These are phyloP conservation scores for Hormaphis cornu DNA, from an alignment of 1,140 invertebrate genomes.

Conservation along the genomic window DNA sequence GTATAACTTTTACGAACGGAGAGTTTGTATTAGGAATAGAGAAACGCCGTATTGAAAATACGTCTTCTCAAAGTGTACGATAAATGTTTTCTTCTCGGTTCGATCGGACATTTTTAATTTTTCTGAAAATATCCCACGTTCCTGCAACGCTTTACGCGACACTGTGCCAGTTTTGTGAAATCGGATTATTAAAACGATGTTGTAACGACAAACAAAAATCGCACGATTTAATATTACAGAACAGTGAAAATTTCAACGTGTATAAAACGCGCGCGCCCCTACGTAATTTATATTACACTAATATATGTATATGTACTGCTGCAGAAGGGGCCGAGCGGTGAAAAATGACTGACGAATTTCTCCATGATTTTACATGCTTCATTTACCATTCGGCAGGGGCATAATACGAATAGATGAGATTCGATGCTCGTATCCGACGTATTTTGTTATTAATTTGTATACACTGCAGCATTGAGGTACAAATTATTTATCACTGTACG, in stretches of 20 bases:
- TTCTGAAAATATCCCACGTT: background rate
- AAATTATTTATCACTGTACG: too few relatives aligned
- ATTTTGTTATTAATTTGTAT: background rate
- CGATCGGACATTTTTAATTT: too few relatives aligned
- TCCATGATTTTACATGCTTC: constrained; percentile 2
- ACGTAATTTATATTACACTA: background rate
- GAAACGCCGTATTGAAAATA: too few relatives aligned
- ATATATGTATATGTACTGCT: background rate
- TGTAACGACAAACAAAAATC: too few relatives aligned
- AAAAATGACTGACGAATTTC: constrained; percentile 17
- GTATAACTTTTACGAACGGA: too few relatives aligned
- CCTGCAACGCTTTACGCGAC: background rate
- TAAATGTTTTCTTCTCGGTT: too few relatives aligned
- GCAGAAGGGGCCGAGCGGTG: background rate
- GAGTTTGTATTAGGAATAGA: too few relatives aligned
- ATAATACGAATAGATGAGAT: background rate
- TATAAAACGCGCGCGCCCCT: too few relatives aligned
- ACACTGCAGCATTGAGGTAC: too few relatives aligned
- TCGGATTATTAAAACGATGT: too few relatives aligned
- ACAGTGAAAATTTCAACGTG: background rate
- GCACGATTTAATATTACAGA: background rate
- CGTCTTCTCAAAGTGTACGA: too few relatives aligned
- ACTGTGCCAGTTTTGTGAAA: too few relatives aligned
- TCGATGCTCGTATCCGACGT: background rate
- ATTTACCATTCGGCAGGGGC: background rate